Evolutionary conservation across 2,888 invertebrate genomes (phyloP), one percentile per base, ranked within the genome.

Genomic region (Coleophora deauratella): DNA sequence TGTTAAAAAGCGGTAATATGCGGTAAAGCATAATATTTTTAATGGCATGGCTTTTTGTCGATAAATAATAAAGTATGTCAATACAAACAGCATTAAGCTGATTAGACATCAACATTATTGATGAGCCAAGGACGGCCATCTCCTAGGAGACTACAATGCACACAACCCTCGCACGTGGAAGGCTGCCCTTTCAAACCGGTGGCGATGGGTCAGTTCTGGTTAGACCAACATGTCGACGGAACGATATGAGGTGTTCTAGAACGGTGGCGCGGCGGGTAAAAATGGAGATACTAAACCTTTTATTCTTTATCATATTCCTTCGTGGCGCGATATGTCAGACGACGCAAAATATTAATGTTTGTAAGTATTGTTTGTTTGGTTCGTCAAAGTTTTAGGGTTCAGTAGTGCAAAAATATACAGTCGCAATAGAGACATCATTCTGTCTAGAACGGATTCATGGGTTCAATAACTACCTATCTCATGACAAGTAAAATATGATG

Each of bases 321-420:
- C 45, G 50, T 33, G 44, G 50, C 41, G 51, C 59, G 30, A 45
- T 63, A 42, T 70, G 77, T 27, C 91, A 91, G 74, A 91, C 91
- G 0, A 91, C 90, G 42, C 91, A 91, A 70, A 91, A 91, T 66
- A 90, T 91, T 46, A 91, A 91, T 65, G 89, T 91, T 59, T 86
- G 91, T 91, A 88, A 90, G 91, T 91, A 66, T 31, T 31, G 31
- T 31, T 31, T 31, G 10, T 33, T 11, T 40, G 15, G 11, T 37
- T 33, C 14, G 10, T 4, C 6, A 4, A 21, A 6, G 3, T 21
- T 21, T 21, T 3, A 21, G 21, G 21, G 21, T n/a, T n/a, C n/a
- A n/a, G n/a, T n/a, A n/a, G n/a, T n/a, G n/a, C n/a, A n/a, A n/a
- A n/a, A n/a, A n/a, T n/a, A n/a, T n/a, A n/a, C n/a, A n/a, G n/a